These are phyloP conservation scores for human (Homo sapiens) DNA, from an alignment of 2,113 vertebrate genomes.

Conservation along the genomic window GRCh38 chr11:37235501-37236000, in stretches of 20 bases:
- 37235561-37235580: not conserved
- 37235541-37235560: constrained; percentile 49
- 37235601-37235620: not conserved
- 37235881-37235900: not conserved
- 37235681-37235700: not conserved
- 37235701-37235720: constrained; percentile 7
- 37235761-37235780: not conserved
- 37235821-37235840: not conserved
- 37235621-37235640: constrained; percentile 56
- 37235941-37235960: not conserved
- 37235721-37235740: not conserved
- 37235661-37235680: constrained; percentile 35
- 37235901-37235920: not conserved
- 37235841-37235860: not conserved
- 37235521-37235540: constrained; percentile 38
- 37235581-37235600: not conserved
- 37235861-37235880: not conserved
- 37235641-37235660: not conserved
- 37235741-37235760: constrained; percentile 12
- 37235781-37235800: not conserved
- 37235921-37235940: not conserved
- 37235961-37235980: not conserved
- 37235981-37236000: not conserved
- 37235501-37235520: constrained; percentile 34
- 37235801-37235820: not conserved